These are phyloP conservation scores for Eclectus roratus DNA, from an alignment of 2,113 vertebrate genomes.

Conservation along the genomic window DNA sequence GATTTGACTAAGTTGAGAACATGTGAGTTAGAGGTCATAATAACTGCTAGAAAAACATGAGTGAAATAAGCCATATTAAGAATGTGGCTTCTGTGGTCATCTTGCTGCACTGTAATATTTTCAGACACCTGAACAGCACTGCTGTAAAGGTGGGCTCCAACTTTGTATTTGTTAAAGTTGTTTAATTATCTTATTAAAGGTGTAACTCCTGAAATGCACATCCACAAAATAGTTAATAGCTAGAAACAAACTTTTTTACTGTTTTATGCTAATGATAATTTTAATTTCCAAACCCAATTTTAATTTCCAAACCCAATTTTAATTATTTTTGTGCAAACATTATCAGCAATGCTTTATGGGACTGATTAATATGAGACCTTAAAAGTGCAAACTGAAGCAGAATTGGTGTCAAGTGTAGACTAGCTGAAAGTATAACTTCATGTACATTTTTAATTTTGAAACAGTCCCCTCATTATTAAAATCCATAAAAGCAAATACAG, in stretches of 20 bases:
- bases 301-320: not conserved
- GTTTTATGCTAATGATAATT: not conserved
- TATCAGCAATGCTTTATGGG: not conserved
- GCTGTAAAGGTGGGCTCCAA: not conserved
- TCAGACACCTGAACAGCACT: not conserved
- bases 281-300: not conserved
- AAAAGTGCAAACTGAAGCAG: not conserved
- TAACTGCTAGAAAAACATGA: not conserved
- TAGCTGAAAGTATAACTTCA: not conserved
- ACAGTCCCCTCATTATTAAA: not conserved
- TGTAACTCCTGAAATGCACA: not conserved
- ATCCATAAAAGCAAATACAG: not conserved
- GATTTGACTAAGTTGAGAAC: not conserved
- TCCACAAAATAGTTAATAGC: not conserved
- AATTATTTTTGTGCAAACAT: not conserved
- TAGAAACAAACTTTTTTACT: not conserved
- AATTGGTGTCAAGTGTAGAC: not conserved
- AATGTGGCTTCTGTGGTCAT: not conserved
- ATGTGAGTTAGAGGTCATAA: not conserved
- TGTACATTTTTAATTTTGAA: not conserved
- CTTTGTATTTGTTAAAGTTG: not conserved
- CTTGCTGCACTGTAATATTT: not conserved
- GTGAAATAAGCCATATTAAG: rapidly evolving
- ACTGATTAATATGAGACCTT: not conserved
- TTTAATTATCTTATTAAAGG: not conserved